Evolutionary conservation across 2,888 invertebrate genomes (phyloP), one percentile per base, ranked within the genome.

Genomic region (Caenorhabditis sp.): DNA sequence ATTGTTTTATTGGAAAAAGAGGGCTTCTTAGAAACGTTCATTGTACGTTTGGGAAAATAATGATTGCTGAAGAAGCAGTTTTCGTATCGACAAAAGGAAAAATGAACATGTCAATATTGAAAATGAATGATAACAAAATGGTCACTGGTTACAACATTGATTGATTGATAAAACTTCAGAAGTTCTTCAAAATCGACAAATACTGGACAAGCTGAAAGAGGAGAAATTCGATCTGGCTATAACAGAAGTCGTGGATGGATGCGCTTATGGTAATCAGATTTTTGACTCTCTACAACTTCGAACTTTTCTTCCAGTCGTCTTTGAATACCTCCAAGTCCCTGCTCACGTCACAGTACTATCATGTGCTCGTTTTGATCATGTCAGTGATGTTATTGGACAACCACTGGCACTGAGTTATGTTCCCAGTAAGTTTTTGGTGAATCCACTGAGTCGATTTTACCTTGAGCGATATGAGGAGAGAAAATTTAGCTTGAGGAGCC

Each of bases 221-320:
- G 84, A 86, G 51, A 74, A 86, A 16, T 87, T 85, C 61, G 87
- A 87, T 75, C 24, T 87, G 12, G 85, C 75, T 4, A 68, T 87
- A 22, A 47, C 76, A 0, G 87, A 87, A 59, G 79, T 76, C 14
- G 85, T 87, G 31, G 84, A 85, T 64, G 28, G 51, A 16, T 87
- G 73, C 35, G 49, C 73, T 7, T 73, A 73, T 38, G 61, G 61
- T 73, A 59, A 1, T 19, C 8, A 1, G 14, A 54, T 26, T 24
- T 14, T 26, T 26, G 6, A 22, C 35, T 44, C 1, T 28, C 58
- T 0, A 6, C 1, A 54, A 68, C 35, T 16, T 7, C 22, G 16
- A 41, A 7, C 8, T 8, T 24, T 5, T 7, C 24, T 72, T 72
- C 19, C 38, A 73, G 73, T 66, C 28, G n/a, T 77, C 19, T 76